Base-by-base conservation (phyloP, 2,888 invertebrate species). In the Camponotus fellah region DNA sequence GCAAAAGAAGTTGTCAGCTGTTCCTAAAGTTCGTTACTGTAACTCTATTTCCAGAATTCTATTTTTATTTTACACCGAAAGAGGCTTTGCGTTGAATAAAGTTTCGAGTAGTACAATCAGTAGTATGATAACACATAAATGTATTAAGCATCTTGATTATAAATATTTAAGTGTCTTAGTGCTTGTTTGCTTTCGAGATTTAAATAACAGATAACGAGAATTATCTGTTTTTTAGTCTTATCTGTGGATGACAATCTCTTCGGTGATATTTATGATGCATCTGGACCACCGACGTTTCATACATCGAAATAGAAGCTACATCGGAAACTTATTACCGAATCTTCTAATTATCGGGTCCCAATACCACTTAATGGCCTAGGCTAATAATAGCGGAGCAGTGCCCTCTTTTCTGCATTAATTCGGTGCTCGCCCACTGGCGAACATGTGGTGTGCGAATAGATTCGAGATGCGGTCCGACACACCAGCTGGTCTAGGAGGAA, bases 371-470 rank as follows among this genome's bases (percentile, higher is more conserved):
- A 92, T 92, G 85, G 90, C 77, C 86, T 85, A 83, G 89, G 86
- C 88, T 93, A 93, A 94, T 93, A 93, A 92, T 86, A 91, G 86
- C 83, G 86, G 89, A 83, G 65, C 84, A 83, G 66, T 86, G 85
- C 86, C 88, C 68, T 83, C 87, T 85, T 87, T 92, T 93, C 92
- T 92, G 92, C 93, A 93, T 93, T 94, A 94, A 94, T 94, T 92
- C 90, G 90, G 89, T 87, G 85, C 88, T 91, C 87, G 87, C 83
- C 90, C 90, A 90, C 81, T 86, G 89, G 88, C 87, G 87, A 94
- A 93, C 95, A 94, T 94, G 94, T 95, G 95, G 95, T 89, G 93
- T 94, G 95, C 95, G 94, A 94, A 94, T 94, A 93, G 93, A 92
- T 86, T 87, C 66, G 82, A 87, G 87, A 89, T 85, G 88, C 85